Percentiles rank a stretch among this genome's conserved stretches.
phyloP scores from a whole-genome alignment of 2,113 vertebrate genomes.

The Probosciger aterrimus region DNA sequence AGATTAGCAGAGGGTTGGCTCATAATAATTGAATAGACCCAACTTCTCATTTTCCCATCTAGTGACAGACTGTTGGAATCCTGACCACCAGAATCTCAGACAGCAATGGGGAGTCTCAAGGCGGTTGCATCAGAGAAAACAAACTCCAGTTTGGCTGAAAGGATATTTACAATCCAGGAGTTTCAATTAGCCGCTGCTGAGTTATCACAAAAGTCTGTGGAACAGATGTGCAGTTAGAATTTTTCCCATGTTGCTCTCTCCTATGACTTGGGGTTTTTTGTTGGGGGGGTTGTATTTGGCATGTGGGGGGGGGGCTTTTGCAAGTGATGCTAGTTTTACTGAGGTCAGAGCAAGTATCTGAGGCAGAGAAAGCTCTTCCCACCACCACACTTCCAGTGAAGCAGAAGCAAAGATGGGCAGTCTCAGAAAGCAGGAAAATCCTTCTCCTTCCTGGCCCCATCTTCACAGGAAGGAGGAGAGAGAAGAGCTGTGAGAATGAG shows the following conservation, averaged over 20 bases:
- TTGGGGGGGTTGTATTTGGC: neutral
- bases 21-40: neutral
- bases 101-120: neutral
- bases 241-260: neutral
- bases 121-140: constrained; percentile 20
- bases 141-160: constrained; percentile 21
- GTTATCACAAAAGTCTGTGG: constrained; percentile 23
- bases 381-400: neutral
- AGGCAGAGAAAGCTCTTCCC: neutral
- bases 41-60: constrained; percentile 5
- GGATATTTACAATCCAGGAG: neutral
- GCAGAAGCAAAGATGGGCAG: neutral
- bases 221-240: constrained; percentile 21
- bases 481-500: neutral
- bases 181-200: constrained; percentile 42
- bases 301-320: neutral
- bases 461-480: neutral
- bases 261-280: neutral
- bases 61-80: constrained; percentile 35
- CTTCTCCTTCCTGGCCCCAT: neutral
- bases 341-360: neutral
- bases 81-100: neutral
- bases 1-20: constrained; percentile 22
- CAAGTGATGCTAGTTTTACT: neutral
- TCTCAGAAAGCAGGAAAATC: neutral